Percentiles rank a stretch among this genome's conserved stretches.
Conservation (phyloP, 2,888 invertebrate species). For the Polietes domitor region DNA sequence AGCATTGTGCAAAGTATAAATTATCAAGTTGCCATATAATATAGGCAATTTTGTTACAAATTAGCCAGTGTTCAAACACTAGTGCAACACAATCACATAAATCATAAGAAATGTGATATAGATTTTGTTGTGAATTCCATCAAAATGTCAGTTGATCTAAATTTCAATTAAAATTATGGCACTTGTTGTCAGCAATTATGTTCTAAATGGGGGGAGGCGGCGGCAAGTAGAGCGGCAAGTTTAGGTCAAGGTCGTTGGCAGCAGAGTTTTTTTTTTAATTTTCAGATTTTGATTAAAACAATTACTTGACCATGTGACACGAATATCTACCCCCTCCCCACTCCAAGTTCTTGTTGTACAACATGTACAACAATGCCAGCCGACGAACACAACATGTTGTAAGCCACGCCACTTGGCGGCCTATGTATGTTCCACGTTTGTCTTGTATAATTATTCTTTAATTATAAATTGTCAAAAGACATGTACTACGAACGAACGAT, state of each 20-base stretch:
- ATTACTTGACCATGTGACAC: slow-evolving; percentile 45
- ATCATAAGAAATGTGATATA: neutral
- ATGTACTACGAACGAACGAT: neutral
- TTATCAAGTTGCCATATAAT: neutral
- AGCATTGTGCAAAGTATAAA: slow-evolving; percentile 8
- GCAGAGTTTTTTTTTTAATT: neutral
- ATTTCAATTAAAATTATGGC: neutral
- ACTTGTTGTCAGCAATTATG: neutral
- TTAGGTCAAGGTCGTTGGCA: slow-evolving; percentile 5
- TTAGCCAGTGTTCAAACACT: neutral
- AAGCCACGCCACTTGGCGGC: neutral
- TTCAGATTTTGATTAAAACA: slow-evolving; percentile 30
- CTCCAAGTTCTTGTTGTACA: neutral
- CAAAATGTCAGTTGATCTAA: neutral
- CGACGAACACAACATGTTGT: neutral
- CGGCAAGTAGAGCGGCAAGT: neutral
- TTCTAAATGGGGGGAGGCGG: no score
- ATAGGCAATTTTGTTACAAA: neutral
- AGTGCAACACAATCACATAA: neutral
- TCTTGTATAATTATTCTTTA: slow-evolving; percentile 24
- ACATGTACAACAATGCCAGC: slow-evolving; percentile 27
- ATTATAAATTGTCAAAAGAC: neutral
- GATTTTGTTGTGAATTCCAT: neutral
- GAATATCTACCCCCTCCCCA: neutral
- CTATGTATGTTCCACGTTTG: neutral